These are phyloP conservation scores for Apomyelois bistriatella DNA, from an alignment of 2,888 invertebrate species.

Conservation along the genomic window DNA sequence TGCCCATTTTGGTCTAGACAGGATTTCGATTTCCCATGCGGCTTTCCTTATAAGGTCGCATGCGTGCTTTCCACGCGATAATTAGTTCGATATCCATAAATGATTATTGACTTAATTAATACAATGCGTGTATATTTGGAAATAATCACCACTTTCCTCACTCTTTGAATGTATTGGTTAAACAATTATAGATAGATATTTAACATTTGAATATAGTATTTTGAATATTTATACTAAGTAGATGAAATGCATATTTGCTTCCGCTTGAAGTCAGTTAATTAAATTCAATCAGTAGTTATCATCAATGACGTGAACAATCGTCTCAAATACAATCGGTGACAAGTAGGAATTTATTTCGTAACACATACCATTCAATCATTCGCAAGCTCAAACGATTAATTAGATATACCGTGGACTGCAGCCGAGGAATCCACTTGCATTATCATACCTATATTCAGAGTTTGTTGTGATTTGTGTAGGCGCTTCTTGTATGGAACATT, in stretches of 20 bases:
- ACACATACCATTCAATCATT: conserved; percentile 1
- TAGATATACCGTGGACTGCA: not conserved
- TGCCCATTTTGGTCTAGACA: conserved; percentile 28
- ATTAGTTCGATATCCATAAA: not conserved
- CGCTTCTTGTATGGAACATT: not conserved
- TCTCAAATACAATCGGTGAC: not conserved
- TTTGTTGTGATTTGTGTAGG: not conserved
- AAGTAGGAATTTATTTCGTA: not conserved
- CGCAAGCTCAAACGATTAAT: conserved; percentile 6
- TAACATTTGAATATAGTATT: too few relatives aligned
- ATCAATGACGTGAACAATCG: not conserved
- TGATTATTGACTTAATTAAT: too few relatives aligned
- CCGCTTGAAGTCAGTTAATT: too few relatives aligned
- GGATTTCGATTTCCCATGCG: conserved; percentile 23
- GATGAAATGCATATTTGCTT: too few relatives aligned
- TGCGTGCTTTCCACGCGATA: not conserved
- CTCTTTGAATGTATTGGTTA: too few relatives aligned
- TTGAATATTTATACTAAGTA: too few relatives aligned
- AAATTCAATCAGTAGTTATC: not conserved
- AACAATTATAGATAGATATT: too few relatives aligned
- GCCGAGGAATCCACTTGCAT: conserved; percentile 3
- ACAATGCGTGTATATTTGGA: too few relatives aligned
- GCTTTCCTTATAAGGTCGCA: conserved; percentile 13
- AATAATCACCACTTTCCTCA: too few relatives aligned
- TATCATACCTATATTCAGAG: not conserved